phyloP scores from a whole-genome alignment of 92 coral and sea anemone species.

The Zoanthus solanderi region DNA sequence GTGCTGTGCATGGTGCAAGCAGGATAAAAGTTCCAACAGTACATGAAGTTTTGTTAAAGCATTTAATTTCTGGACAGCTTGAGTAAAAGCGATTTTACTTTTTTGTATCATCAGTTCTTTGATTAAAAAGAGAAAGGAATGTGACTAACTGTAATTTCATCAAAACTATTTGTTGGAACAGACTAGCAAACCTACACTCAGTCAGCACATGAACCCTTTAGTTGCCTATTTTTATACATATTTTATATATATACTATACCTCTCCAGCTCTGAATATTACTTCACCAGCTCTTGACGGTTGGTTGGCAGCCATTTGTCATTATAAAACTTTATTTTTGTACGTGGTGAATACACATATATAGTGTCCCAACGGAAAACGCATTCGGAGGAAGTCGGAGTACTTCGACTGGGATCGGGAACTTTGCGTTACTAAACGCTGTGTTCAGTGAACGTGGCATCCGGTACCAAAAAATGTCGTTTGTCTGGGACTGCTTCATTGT shows the following conservation, averaged over 20 bases:
- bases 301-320: slow-evolving; percentile 88
- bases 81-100: too few relatives aligned
- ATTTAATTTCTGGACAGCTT: too few relatives aligned
- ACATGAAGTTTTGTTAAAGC: too few relatives aligned
- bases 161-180: too few relatives aligned
- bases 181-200: background rate
- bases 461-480: slow-evolving; percentile 82
- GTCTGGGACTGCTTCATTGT: slow-evolving; percentile 91
- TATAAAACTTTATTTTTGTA: too few relatives aligned
- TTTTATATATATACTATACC: slow-evolving; percentile 42
- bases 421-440: slow-evolving; percentile 1
- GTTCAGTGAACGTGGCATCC: slow-evolving; percentile 45
- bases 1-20: too few relatives aligned
- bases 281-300: slow-evolving; percentile 61
- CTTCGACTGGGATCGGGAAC: slow-evolving; percentile 21
- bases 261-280: slow-evolving; percentile 87
- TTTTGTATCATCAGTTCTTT: too few relatives aligned
- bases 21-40: too few relatives aligned
- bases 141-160: too few relatives aligned
- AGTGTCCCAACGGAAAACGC: background rate
- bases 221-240: background rate
- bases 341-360: background rate
- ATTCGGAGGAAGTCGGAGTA: background rate
- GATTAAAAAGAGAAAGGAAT: too few relatives aligned
- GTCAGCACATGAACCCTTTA: too few relatives aligned